Conservation (phyloP, 2,888 invertebrate species). For the Pterostichus madidus region DNA sequence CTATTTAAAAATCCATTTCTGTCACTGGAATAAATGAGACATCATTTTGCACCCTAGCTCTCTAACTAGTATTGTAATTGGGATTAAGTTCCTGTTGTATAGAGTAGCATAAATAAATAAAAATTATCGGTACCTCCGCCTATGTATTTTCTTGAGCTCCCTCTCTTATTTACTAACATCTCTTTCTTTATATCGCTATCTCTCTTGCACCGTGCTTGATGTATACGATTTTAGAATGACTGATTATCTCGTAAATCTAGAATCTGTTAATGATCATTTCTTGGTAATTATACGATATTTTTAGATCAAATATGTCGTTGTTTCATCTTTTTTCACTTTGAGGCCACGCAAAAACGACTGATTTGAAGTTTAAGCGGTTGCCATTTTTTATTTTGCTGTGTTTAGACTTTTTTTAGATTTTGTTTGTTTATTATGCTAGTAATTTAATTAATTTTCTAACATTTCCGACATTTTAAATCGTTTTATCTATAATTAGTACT, state of each 20-base stretch:
- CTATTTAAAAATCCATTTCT: too few species aligned
- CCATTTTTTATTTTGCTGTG: not conserved
- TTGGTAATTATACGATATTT: constrained; percentile 64
- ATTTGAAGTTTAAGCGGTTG: not conserved
- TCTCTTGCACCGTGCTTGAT: constrained; percentile 41
- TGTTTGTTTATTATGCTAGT: not conserved
- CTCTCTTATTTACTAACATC: constrained; percentile 11
- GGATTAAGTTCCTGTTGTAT: too few species aligned
- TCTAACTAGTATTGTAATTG: too few species aligned
- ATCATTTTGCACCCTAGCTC: too few species aligned
- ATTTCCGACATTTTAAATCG: too few species aligned
- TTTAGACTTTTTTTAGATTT: not conserved
- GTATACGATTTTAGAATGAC: constrained; percentile 66
- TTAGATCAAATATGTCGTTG: constrained; percentile 61
- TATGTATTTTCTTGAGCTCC: not conserved
- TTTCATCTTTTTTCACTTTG: constrained; percentile 29
- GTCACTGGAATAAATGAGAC: too few species aligned
- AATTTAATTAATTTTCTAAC: too few species aligned
- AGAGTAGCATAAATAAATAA: too few species aligned
- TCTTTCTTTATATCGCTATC: not conserved
- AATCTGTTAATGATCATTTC: constrained; percentile 66
- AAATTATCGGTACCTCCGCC: not conserved
- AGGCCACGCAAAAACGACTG: not conserved
- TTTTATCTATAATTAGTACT: too few species aligned
- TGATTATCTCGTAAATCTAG: constrained; percentile 66